Base-by-base conservation (phyloP, 2,797 vertebrate genomes). In the Myotis findleyi region DNA sequence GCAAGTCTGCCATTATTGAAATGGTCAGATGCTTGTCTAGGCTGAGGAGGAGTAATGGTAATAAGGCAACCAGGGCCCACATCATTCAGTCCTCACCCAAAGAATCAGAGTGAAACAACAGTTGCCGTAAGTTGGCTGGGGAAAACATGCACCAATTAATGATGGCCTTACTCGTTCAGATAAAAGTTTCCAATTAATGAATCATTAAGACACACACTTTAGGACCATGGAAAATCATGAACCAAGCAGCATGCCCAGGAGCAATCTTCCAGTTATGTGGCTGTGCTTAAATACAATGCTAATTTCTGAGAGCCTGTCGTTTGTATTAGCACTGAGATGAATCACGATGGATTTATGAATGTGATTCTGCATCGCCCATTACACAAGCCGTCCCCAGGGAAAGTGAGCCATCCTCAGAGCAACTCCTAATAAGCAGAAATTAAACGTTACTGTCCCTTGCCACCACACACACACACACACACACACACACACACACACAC, bases 271-370 rank as follows among this genome's bases (percentile, higher is more conserved):
- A 88, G 69, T 94, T 92, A 55, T 64, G 69, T 66, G 76, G 75
- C 62, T 85, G 13, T 89, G 38, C 73, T 96, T 95, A 91, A 94
- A 94, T 87, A 66, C 62, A 53, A 30, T 64, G 92, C 92, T 97
- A 91, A 96, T 94, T 96, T 94, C 62, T 81, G 51, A 79, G 73
- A 12, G 20, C 41, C 53, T 94, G 68, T 82, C 94, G 59, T 90
- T 91, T 93, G 59, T 92, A 72, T 95, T 62, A 91, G 87, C 11
- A 69, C 55, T 41, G 55, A 81, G 51, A 92, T 96, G 89, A 96
- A 89, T 97, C 93, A 91, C 17, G 0, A 66, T n/a, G 75, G 89
- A 87, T 95, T 94, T 96, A 90, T 93, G 71, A 97, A 96, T 95
- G 77, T 83, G 76, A 93, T 85, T 82, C 80, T 87, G 21, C 53